These are phyloP conservation scores for Drosophila nigricruria DNA, from an alignment of 2,888 invertebrate species.

Conservation along the genomic window DNA sequence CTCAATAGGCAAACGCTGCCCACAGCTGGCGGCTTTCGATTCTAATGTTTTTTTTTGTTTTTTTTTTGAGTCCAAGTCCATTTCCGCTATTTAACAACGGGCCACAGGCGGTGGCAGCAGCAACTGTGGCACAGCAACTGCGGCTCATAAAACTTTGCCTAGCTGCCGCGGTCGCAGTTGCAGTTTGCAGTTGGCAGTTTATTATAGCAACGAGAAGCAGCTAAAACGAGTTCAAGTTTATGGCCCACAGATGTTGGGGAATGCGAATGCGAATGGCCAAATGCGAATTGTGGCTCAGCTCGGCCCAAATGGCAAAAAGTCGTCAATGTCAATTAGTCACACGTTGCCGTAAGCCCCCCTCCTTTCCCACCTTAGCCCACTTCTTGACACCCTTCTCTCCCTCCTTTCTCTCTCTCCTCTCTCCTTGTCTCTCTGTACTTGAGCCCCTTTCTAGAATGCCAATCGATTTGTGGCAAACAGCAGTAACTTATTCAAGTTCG, in stretches of 20 bases:
- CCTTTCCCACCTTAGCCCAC: background rate
- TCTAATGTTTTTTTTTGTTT: constrained; percentile 49
- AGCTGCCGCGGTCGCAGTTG: constrained; percentile 33
- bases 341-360: constrained; percentile 32
- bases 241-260: constrained; percentile 58
- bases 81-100: constrained; percentile 74
- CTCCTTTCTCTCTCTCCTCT: background rate
- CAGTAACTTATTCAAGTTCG: constrained; percentile 41
- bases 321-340: constrained; percentile 76
- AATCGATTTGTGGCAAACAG: constrained; percentile 53
- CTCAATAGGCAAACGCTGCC: constrained; percentile 42
- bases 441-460: constrained; percentile 8
- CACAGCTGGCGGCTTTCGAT: constrained; percentile 23
- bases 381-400: background rate
- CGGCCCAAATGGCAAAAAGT: constrained; percentile 53
- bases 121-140: constrained; percentile 12
- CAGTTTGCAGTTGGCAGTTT: constrained; percentile 15
- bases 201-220: constrained; percentile 13
- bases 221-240: constrained; percentile 79
- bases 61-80: constrained; percentile 56
- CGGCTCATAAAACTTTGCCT: constrained; percentile 52
- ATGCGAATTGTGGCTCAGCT: constrained; percentile 9
- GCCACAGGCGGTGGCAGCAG: constrained; percentile 26
- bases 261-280: constrained; percentile 44
- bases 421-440: background rate